These are phyloP conservation scores for Catostomus latipinnis DNA, from an alignment of 2,797 vertebrate genomes.

Conservation along the genomic window DNA sequence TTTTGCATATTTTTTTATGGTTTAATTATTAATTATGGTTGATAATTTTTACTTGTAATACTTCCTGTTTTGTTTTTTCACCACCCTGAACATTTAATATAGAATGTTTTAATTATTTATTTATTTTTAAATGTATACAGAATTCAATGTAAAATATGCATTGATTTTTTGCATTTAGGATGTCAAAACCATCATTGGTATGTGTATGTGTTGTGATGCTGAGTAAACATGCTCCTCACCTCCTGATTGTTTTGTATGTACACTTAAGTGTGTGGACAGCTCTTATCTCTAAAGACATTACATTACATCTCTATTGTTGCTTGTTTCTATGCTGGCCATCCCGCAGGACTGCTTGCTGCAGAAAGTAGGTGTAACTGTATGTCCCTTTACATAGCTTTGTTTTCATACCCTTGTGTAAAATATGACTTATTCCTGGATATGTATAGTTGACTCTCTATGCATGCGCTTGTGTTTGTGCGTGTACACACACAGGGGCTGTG, in stretches of 20 bases:
- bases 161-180: too few species aligned
- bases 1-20: too few species aligned
- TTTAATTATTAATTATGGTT: background rate
- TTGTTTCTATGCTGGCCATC: slow-evolving; percentile 88
- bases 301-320: slow-evolving; percentile 69
- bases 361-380: slow-evolving; percentile 93
- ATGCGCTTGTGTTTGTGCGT: slow-evolving; percentile 32
- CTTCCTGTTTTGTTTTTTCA: background rate
- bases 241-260: background rate
- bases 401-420: too few species aligned
- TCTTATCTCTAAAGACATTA: background rate
- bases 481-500: slow-evolving; percentile 85
- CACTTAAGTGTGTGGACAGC: background rate
- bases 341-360: slow-evolving; percentile 96
- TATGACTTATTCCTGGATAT: background rate
- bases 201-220: too few species aligned
- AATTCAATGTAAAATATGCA: too few species aligned
- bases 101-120: background rate
- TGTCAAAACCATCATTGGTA: too few species aligned
- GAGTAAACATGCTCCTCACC: background rate
- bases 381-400: background rate
- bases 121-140: too few species aligned
- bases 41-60: background rate
- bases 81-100: background rate
- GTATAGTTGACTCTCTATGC: slow-evolving; percentile 15